Evolutionary conservation across 1,140 invertebrate species (phyloP), one percentile per base, ranked within the genome.

Genomic region (Globodera rostochiensis): DNA sequence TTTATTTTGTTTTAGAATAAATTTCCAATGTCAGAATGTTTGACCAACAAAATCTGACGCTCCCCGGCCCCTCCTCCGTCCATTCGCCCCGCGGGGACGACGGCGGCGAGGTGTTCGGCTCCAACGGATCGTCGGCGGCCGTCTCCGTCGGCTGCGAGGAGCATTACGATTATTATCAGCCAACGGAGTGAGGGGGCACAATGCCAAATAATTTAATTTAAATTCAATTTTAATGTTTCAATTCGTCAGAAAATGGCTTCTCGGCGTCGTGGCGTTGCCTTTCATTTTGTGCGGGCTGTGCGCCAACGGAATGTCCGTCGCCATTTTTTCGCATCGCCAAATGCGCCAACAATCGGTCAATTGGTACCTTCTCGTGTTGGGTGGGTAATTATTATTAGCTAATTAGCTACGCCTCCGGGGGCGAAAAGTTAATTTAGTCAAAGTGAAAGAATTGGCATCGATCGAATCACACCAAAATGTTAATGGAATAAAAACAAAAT

Each of bases 351-450:
- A 88, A 57, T 50, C 80, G 13, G 75, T 87, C 70, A 87, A 87
- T 75, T 87, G 86, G 86, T 87, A 87, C 79, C 77, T 89, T 64
- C 71, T 87, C 3, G 84, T 90, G 25, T 80, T 89, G n/a, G 88
- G 77, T 78, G 69, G 45, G 21, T 66, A 66, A 15, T 66, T 21
- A 36, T 25, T 25, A 25, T 25, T 25, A 25, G 25, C 25, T 25
- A 25, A 25, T 25, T 25, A 25, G 0, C 25, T 25, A 25, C 25
- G 25, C 25, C 25, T 25, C 25, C 25, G 25, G 25, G 25, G 25
- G 25, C 25, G 1, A 25, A 25, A 25, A 25, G 25, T 25, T 25
- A 25, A 25, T 25, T 25, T 25, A 25, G 25, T 25, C 25, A 25
- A 25, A 25, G 36, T 36, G 36, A 36, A 36, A 3, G 36, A 36